Conservation (phyloP, 2,888 invertebrate genomes). For the Campaea margaritaria region DNA sequence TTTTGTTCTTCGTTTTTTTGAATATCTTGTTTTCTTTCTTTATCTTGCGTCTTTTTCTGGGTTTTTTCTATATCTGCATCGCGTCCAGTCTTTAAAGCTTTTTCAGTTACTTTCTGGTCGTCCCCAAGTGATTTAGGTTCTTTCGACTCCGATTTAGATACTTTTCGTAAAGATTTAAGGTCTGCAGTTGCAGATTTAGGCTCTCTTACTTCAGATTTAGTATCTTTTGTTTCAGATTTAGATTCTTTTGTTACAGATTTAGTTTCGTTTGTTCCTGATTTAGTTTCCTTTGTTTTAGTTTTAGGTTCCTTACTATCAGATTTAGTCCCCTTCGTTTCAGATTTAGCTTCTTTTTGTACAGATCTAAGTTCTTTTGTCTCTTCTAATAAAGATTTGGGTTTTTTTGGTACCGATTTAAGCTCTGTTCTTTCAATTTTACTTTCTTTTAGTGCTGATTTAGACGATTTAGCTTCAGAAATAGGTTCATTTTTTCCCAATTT, state of each 20-base stretch:
- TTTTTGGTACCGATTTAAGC: constrained; percentile 7
- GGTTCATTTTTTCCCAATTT: background rate
- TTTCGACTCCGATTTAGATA: constrained; percentile 1
- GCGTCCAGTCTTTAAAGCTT: background rate
- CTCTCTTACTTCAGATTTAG: constrained; percentile 14
- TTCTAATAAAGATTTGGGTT: constrained; percentile 14
- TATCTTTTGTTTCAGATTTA: background rate
- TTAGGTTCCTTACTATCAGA: constrained; percentile 10
- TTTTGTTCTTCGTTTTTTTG: background rate
- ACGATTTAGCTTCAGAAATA: constrained; percentile 6
- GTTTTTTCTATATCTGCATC: background rate
- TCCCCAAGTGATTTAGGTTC: no score
- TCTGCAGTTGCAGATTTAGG: background rate
- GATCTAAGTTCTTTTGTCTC: constrained; percentile 13
- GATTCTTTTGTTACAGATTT: background rate
- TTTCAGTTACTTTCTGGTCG: background rate
- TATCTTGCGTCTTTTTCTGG: background rate
- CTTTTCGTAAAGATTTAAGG: background rate
- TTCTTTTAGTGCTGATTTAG: constrained; percentile 1
- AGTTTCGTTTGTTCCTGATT: constrained; percentile 12
- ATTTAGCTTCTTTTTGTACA: constrained; percentile 15
- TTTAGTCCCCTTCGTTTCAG: constrained; percentile 5
- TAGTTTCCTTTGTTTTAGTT: constrained; percentile 12
- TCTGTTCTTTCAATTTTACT: background rate
- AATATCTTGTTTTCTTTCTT: background rate